Base-by-base conservation (phyloP, 1,140 invertebrate species). In the Eubasilissa regina region DNA sequence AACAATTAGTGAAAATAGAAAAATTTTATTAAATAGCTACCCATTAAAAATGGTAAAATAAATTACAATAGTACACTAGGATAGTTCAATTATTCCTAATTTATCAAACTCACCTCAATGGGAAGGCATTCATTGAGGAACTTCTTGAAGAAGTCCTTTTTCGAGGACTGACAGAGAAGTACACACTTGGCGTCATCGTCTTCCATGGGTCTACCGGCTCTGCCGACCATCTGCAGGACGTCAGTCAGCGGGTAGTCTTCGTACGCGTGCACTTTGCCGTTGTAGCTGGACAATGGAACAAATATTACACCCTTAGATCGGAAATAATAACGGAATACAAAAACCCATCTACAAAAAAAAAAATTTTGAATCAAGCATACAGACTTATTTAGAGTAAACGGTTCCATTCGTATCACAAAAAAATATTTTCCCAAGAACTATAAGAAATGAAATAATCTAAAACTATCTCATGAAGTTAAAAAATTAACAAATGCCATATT, bases 121-220 rank as follows among this genome's bases (percentile, higher is more conserved):
- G 98, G 98, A 47, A 99, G 87, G 7, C 98, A 97, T 86, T 99
- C 98, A 86, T 97, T 98, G 12, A 99, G 89, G 86, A 99, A 98
- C 87, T 99, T 99, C 85, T 99, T 99, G 89, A 98, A 99, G 90
- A 99, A 99, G 84, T 99, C 97, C 89, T 99, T 99, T 87, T 99
- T 99, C 1, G 97, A 97, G 76, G 93, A 96, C 85, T 99, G 98
- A 89, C 98, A 99, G 90, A 99, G 94, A 3, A 99, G 91, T 6
- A 99, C 96, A 85, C 97, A 99, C 86, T 98, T 98, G 64, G 97
- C 95, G 87, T 99, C 97, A 21, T 97, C 94, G 88, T 99, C 98
- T 83, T 95, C 92, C 4, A 95, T 87, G 0, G 98, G 97, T 43
- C 98, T 89, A 87, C 97, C 97, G 0, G 96, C 96, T 45, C 95